Conservation (phyloP, 2,113 vertebrate genomes). For the Xenopus laevis region DNA sequence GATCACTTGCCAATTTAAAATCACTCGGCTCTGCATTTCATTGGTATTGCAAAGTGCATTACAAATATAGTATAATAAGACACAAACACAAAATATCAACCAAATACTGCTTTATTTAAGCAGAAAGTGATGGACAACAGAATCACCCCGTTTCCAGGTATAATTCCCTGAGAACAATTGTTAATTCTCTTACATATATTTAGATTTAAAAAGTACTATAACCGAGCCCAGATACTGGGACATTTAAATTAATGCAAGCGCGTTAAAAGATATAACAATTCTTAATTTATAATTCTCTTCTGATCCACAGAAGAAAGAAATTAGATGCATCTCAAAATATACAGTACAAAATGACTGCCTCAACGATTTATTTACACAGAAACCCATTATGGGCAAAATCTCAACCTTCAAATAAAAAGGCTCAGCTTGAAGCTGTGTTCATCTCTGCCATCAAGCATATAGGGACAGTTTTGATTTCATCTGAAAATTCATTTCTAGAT, state of each 20-base stretch:
- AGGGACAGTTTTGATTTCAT: no score
- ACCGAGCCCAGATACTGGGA: constrained; percentile 84
- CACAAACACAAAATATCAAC: constrained; percentile 54
- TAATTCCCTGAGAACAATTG: constrained; percentile 85
- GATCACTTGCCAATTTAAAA: no score
- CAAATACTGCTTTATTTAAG: constrained; percentile 84
- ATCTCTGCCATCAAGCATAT: background rate
- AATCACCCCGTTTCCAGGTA: constrained; percentile 70
- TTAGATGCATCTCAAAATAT: constrained; percentile 49
- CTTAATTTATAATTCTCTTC: constrained; percentile 62
- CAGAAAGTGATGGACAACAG: constrained; percentile 62
- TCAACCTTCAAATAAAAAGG: background rate
- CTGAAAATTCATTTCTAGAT: no score
- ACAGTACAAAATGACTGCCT: constrained; percentile 91
- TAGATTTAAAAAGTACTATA: constrained; percentile 48
- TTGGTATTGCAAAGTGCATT: no score
- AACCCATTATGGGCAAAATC: constrained; percentile 89
- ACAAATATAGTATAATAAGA: background rate
- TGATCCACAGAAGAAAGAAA: constrained; percentile 73
- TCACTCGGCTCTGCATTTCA: no score
- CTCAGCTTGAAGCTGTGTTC: constrained; percentile 3
- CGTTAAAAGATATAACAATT: constrained; percentile 57
- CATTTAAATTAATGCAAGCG: constrained; percentile 71
- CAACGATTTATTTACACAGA: constrained; percentile 75
- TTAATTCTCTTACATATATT: constrained; percentile 56